These are phyloP conservation scores for Sepioteuthis lessoniana DNA, from an alignment of 2,888 invertebrate species.

Conservation along the genomic window DNA sequence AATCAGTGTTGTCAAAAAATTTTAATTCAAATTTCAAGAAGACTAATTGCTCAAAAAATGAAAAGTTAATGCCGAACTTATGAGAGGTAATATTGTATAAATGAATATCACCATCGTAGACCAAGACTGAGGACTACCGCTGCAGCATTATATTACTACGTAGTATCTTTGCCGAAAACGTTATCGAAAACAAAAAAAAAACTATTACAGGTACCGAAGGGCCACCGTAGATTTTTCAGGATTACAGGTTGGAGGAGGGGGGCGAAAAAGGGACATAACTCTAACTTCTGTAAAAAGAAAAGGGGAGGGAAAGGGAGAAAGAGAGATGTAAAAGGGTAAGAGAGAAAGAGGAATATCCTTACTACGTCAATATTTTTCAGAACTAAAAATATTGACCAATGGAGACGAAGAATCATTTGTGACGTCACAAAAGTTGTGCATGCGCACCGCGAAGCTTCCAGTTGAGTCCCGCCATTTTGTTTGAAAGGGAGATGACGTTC, in stretches of 20 bases:
- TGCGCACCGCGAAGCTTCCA: conserved; percentile 18
- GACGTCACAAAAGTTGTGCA: not conserved
- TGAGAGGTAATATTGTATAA: too few species aligned
- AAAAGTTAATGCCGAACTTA: too few species aligned
- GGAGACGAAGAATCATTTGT: not conserved
- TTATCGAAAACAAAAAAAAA: too few species aligned
- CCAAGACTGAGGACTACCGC: too few species aligned
- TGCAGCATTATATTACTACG: too few species aligned
- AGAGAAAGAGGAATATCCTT: not conserved
- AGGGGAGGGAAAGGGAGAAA: not conserved
- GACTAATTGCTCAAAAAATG: too few species aligned
- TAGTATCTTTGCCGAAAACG: too few species aligned
- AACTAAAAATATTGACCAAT: not conserved
- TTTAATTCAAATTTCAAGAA: too few species aligned
- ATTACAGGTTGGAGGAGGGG: not conserved
- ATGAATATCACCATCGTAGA: too few species aligned
- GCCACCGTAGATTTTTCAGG: not conserved
- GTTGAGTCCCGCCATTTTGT: conserved; percentile 20
- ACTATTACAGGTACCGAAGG: not conserved
- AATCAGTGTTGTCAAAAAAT: too few species aligned
- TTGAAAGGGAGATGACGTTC: not conserved
- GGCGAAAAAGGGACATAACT: not conserved
- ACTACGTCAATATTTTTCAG: not conserved
- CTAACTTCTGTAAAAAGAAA: not conserved
- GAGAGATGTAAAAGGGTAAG: too few species aligned